Percentiles rank a stretch among this genome's conserved stretches.
Evolutionary conservation across 2,888 invertebrate genomes (phyloP).

Genomic region (Parascotia fuliginaria): DNA sequence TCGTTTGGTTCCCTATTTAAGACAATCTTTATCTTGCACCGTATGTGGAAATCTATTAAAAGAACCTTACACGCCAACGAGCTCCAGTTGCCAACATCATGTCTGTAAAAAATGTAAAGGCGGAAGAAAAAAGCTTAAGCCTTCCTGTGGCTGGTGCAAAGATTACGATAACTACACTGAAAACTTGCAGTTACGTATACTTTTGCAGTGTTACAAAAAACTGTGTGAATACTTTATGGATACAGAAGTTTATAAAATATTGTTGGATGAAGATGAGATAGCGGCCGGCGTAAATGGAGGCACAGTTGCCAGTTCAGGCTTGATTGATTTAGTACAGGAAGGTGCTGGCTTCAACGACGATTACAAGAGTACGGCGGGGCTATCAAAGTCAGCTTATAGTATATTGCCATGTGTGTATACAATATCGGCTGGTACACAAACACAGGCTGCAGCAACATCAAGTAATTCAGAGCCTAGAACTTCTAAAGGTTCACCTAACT

Average conservation of each 20-base stretch:
- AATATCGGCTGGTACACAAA: slow-evolving; percentile 85
- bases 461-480: slow-evolving; percentile 63
- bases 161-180: slow-evolving; percentile 93
- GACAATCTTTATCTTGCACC: slow-evolving; percentile 95
- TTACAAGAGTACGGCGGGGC: slow-evolving; percentile 89
- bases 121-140: slow-evolving; percentile 93
- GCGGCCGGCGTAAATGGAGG: slow-evolving; percentile 82
- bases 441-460: slow-evolving; percentile 67
- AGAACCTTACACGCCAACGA: slow-evolving; percentile 92
- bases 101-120: slow-evolving; percentile 94
- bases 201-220: slow-evolving; percentile 95
- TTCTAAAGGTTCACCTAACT: slow-evolving; percentile 72
- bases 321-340: slow-evolving; percentile 92
- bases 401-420: slow-evolving; percentile 91
- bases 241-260: slow-evolving; percentile 88
- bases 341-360: slow-evolving; percentile 92
- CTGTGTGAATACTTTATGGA: slow-evolving; percentile 93
- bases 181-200: slow-evolving; percentile 92
- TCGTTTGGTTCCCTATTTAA: slow-evolving; percentile 92
- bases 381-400: slow-evolving; percentile 91
- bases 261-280: slow-evolving; percentile 83
- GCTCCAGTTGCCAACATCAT: slow-evolving; percentile 94
- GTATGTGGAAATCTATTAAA: slow-evolving; percentile 94
- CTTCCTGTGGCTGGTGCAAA: slow-evolving; percentile 94
- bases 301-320: slow-evolving; percentile 83